phyloP scores from a whole-genome alignment of 2,797 vertebrate genomes.

The Nannoperca obscura region DNA sequence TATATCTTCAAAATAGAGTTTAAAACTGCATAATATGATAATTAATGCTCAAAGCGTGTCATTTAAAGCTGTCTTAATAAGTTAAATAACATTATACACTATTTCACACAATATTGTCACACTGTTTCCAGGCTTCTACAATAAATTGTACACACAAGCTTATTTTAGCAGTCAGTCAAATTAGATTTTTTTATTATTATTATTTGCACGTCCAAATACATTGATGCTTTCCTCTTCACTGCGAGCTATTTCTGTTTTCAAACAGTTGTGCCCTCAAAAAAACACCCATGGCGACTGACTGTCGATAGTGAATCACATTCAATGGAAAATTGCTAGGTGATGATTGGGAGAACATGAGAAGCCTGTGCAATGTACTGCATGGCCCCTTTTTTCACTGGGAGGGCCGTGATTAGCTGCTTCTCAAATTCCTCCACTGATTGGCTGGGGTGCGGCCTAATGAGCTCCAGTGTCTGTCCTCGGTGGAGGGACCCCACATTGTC shows the following conservation, averaged over 20 bases:
- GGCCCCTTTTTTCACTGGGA: constrained; percentile 60
- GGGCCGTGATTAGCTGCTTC: constrained; percentile 58
- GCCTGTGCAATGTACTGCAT: constrained; percentile 59
- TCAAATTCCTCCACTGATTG: constrained; percentile 71
- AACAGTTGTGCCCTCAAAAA: constrained; percentile 12
- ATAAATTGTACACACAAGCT: neutral
- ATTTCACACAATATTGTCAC: neutral
- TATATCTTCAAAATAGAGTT: neutral
- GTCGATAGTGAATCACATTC: constrained; percentile 39
- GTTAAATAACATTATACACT: neutral
- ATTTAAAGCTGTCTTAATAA: neutral
- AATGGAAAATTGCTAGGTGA: constrained; percentile 58
- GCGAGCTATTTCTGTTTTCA: constrained; percentile 47
- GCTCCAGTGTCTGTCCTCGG: constrained; percentile 65
- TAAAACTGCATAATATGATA: neutral
- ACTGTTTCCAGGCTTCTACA: neutral
- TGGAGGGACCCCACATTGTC: constrained; percentile 76
- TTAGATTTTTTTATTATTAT: neutral
- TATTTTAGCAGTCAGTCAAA: neutral
- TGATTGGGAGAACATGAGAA: constrained; percentile 59
- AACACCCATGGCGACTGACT: neutral
- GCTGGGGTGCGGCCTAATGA: constrained; percentile 62
- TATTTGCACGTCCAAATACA: neutral
- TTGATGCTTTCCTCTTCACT: neutral
- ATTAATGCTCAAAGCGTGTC: neutral